phyloP scores from a whole-genome alignment of 2,113 vertebrate species.

The Periophthalmodon schlosseri region DNA sequence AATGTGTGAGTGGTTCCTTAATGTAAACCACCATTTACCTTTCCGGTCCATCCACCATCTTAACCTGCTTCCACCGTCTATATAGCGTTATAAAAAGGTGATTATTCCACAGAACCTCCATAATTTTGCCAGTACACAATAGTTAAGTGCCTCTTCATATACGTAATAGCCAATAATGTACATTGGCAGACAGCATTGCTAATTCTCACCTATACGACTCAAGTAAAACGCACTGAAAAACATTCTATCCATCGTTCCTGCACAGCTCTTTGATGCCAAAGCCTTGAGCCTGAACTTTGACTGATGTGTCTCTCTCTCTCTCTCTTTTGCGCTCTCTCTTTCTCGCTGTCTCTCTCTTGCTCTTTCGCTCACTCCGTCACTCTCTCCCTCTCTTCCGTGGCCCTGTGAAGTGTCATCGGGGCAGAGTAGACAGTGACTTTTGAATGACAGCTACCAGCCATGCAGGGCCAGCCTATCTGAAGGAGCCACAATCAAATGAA shows the following conservation, averaged over 20 bases:
- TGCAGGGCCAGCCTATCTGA: conserved; percentile 23
- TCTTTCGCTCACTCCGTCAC: too few relatives aligned
- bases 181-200: background rate
- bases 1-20: too few relatives aligned
- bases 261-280: conserved; percentile 43
- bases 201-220: background rate
- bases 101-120: too few relatives aligned
- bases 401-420: conserved; percentile 52
- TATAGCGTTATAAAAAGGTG: too few relatives aligned
- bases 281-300: conserved; percentile 57
- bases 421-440: conserved; percentile 61
- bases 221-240: conserved; percentile 1
- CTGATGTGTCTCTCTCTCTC: conserved; percentile 39
- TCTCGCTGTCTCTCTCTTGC: background rate
- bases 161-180: too few relatives aligned
- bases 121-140: background rate
- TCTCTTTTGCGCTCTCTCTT: background rate
- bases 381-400: conserved; percentile 45
- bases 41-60: too few relatives aligned
- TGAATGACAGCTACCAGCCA: conserved; percentile 63
- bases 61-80: background rate
- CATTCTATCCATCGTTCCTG: conserved; percentile 30
- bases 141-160: background rate
- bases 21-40: too few relatives aligned
- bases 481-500: conserved; percentile 48